Base-by-base conservation (phyloP, 2,113 vertebrate species). In the Cyphomyrus discorhynchus region DNA sequence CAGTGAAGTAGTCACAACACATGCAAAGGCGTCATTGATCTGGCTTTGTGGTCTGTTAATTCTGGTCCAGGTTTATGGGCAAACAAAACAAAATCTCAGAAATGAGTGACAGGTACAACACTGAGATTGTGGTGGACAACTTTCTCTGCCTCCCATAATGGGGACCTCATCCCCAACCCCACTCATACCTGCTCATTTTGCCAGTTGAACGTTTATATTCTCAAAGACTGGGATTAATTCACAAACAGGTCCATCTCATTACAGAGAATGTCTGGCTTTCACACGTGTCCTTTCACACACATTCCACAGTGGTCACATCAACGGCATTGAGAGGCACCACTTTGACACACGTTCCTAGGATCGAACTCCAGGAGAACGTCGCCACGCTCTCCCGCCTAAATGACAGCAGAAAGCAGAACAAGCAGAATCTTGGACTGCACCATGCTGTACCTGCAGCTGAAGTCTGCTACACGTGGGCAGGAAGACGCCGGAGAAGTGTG, bases 271-370 rank as follows among this genome's bases (percentile, higher is more conserved):
- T 17, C 35, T 77, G 15, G 5, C 70, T 17, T 15, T 39, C 70
- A 13, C n/a, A 11, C 5, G n/a, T 80, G 4, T 42, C 4, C 35
- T 39, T 77, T 77, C 35, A 39, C 70, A 77, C 70, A 13, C 70
- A 77, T 42, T 77, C 35, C 35, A 19, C 39, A 21, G 45, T 31
- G 85, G 19, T 52, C 24, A 86, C 49, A 19, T 84, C 35, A 91
- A 91, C 42, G 89, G 90, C 77, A 92, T 91, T 90, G 92, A 39
- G 82, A 15, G 88, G 88, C 85, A 91, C 86, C 90, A 93, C 91
- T 91, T 94, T 90, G 91, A 89, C 87, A 39, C 77, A 58, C 24
- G 62, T 56, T 42, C 56, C 88, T 49, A 66, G 89, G 50, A 80
- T 52, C 88, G 90, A 56, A 91, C 91, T 5, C 45, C 70, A 70